Base-by-base conservation (phyloP, 2,888 invertebrate genomes). In the Chymomyza fuscimana region DNA sequence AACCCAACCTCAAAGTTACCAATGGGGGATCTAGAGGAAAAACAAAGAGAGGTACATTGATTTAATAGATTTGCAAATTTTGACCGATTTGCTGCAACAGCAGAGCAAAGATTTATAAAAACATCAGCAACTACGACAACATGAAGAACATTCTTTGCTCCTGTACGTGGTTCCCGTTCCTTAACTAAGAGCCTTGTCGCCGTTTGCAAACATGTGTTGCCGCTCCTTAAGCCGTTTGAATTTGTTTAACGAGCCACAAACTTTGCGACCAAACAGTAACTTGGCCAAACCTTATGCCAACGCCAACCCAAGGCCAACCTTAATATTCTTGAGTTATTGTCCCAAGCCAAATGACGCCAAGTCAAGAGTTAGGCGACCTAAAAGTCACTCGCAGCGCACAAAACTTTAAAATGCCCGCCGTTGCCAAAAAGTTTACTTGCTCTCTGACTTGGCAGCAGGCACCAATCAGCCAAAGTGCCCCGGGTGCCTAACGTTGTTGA, bases 1-100 rank as follows among this genome's bases (percentile, higher is more conserved):
- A 96, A 89, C 97, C 97, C 80, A 97, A 93, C 73, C 95, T 94
- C 82, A 97, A 92, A 67, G 95, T 94, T 75, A 97, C 96, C 90
- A 96, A 95, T 62, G 97, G 97, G 15, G 97, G 95, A 93, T 97
- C 97, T 97, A 94, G 32, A 32, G 29, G 86, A 90, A 54, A 32
- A 25, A 51, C 7, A 58, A 15, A 60, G 40, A 19, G 46, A 58
- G 58, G 12, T 78, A 72, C 69, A 70, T 86, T 82, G 74, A 77
- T 87, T 83, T 86, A 83, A 86, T 87, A 79, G 76, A 74, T 73
- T 67, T 51, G 32, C 72, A 80, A 76, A 78, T 73, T 78, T 80
- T 82, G 78, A 74, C 70, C 85, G 74, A 84, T 82, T 85, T 85
- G 74, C 77, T 25, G 54, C 54, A 54, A 19, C 74, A 73, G 40